Base-by-base conservation (phyloP, 1,140 invertebrate species). In the Cardiocondyla obscurior region DNA sequence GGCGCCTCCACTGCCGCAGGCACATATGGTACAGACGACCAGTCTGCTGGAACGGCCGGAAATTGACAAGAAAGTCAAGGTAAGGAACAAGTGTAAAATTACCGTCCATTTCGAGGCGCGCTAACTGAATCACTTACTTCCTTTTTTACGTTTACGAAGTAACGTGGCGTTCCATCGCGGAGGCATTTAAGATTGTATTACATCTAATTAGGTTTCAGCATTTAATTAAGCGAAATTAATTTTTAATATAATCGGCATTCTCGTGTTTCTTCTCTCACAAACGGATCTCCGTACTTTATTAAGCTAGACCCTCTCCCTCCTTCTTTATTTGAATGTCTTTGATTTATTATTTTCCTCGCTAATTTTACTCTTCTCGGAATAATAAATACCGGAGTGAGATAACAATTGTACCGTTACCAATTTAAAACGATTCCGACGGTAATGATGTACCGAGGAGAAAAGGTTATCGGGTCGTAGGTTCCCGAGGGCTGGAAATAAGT, bases 21-120 rank as follows among this genome's bases (percentile, higher is more conserved):
- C 90, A 77, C 89, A 84, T 42, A 64, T 65, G 72, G 88, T 76
- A 36, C 91, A 91, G 58, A 92, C 92, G 30, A 91, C 86, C 33
- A 88, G 85, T 88, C 90, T 95, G 14, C 89, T 94, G 22, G 94
- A 95, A 73, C 94, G 94, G 86, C 94, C 94, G 44, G 92, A 94
- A 81, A 91, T 94, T 76, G 94, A 95, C 88, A 95, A 95, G 73
- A 95, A 95, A 92, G 95, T 95, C 42, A 95, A 95, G 91, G 95
- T 95, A 85, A 84, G n/a, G 16, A 12, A 19, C 8, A 2, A 51
- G 28, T 19, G 28, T 16, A 16, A 51, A 67, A 12, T 53, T 19
- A 2, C 39, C 12, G 22, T 5, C 0, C 4, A 0, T 5, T 33
- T 69, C 16, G 36, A 30, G 10, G 12, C n/a, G n/a, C n/a, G n/a